phyloP scores from a whole-genome alignment of 2,113 vertebrate species.

The Boulengeromyrus knoepffleri region DNA sequence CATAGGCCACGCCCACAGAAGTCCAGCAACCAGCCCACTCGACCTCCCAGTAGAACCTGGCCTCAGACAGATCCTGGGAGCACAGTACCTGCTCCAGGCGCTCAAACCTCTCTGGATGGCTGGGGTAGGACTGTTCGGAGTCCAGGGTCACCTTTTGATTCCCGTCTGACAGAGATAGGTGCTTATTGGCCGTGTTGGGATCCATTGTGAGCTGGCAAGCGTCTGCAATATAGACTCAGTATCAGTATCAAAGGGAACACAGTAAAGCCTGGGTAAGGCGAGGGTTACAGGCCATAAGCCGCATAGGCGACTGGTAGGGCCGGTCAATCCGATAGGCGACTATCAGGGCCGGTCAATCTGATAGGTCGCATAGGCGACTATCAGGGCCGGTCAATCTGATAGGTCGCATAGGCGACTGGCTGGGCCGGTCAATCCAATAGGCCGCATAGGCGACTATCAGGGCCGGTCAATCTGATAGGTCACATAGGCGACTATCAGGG shows the following conservation, averaged over 20 bases:
- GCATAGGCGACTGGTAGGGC: no score
- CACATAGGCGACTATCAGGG: no score
- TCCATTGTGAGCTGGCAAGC: neutral
- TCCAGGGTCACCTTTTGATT: neutral
- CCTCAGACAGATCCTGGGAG: constrained; percentile 48
- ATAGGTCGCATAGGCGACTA: no score
- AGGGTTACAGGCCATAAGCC: neutral
- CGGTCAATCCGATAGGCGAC: no score
- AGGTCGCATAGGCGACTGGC: no score
- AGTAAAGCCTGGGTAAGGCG: neutral
- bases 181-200: neutral
- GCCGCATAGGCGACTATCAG: no score
- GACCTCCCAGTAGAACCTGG: constrained; percentile 43
- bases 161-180: neutral
- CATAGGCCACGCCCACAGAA: constrained; percentile 43
- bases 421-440: no score
- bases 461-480: no score
- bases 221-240: neutral
- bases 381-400: no score
- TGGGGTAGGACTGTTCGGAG: neutral
- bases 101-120: constrained; percentile 14
- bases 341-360: no score
- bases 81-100: constrained; percentile 20
- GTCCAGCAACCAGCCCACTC: constrained; percentile 39
- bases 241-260: neutral